Percentiles rank a stretch among this genome's conserved stretches.
Conservation (phyloP, 1,140 invertebrate species). For the Drosophila obscura region DNA sequence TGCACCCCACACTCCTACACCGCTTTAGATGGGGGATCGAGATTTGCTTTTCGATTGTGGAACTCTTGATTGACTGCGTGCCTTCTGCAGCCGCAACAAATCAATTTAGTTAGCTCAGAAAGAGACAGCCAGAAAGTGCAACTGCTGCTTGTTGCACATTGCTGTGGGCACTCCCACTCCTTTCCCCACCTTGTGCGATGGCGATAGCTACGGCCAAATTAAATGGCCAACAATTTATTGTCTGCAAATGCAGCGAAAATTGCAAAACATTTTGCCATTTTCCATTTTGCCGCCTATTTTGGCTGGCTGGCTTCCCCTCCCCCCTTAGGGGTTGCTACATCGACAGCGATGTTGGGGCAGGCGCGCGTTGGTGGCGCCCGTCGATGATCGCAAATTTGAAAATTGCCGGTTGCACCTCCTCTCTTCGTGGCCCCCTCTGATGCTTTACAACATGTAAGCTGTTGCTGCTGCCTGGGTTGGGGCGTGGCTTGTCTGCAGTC, state of each 20-base stretch:
- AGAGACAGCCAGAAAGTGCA: conserved; percentile 28
- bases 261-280: conserved; percentile 66
- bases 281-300: conserved; percentile 48
- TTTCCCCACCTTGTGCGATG: conserved; percentile 50
- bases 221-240: conserved; percentile 72
- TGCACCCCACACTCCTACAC: not conserved
- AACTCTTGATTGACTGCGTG: conserved; percentile 72
- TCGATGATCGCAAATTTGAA: conserved; percentile 71
- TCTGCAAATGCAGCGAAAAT: conserved; percentile 68
- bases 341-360: conserved; percentile 12
- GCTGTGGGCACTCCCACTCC: conserved; percentile 40
- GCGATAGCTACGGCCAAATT: conserved; percentile 52
- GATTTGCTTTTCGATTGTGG: conserved; percentile 40
- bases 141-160: conserved; percentile 28
- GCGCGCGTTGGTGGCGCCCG: conserved; percentile 71
- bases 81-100: conserved; percentile 77
- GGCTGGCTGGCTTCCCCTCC: conserved; percentile 24
- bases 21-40: conserved; percentile 1
- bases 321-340: conserved; percentile 27
- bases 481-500: conserved; percentile 69
- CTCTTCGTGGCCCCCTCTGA: not conserved
- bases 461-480: conserved; percentile 13
- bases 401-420: conserved; percentile 62
- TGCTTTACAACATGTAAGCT: conserved; percentile 46
- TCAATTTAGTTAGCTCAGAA: conserved; percentile 67